Conservation (phyloP, 2,888 invertebrate species). For the Beris morrisii region DNA sequence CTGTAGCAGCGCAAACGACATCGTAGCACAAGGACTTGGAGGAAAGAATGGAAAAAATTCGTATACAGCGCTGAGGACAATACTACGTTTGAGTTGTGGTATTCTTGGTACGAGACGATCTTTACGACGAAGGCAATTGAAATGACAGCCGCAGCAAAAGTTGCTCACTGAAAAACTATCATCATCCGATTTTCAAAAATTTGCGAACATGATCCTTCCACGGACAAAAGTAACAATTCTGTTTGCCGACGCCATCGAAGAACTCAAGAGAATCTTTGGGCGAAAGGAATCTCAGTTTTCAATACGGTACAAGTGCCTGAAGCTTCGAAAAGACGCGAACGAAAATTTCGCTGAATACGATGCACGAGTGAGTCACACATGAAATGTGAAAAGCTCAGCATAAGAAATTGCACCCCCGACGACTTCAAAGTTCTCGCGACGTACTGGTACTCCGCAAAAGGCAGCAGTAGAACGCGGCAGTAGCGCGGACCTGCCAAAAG, state of each 20-base stretch:
- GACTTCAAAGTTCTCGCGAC: not conserved
- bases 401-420: too few relatives aligned
- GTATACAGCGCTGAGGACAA: not conserved
- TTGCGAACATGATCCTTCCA: not conserved
- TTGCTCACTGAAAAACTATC: not conserved
- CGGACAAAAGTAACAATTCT: not conserved
- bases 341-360: not conserved
- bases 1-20: not conserved
- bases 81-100: not conserved
- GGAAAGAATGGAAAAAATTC: not conserved
- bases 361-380: not conserved
- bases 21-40: not conserved
- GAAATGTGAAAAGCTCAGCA: slow-evolving; percentile 1
- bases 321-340: not conserved
- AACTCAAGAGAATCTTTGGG: slow-evolving; percentile 1
- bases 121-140: not conserved
- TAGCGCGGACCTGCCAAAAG: too few relatives aligned
- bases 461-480: too few relatives aligned
- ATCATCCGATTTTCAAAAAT: slow-evolving; percentile 2
- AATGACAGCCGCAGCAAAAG: slow-evolving; percentile 2
- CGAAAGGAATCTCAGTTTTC: slow-evolving; percentile 1
- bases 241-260: not conserved
- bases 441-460: too few relatives aligned
- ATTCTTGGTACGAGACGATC: not conserved
- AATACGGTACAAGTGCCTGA: not conserved